Conservation (phyloP, 1,140 invertebrate genomes). For the Marisa cornuarietis region DNA sequence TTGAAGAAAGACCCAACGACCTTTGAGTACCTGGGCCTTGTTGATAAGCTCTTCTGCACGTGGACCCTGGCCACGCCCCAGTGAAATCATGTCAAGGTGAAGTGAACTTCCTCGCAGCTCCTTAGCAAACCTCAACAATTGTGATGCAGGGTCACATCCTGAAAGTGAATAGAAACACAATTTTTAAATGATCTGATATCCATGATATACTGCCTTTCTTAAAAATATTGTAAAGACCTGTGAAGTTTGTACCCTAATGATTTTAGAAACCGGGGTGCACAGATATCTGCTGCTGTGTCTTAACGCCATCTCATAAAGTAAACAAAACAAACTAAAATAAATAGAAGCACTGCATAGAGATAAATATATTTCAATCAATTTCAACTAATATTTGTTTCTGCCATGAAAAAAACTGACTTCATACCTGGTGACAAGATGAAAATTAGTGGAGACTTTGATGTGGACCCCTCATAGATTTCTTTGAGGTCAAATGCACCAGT, state of each 20-base stretch:
- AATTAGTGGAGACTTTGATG: slow-evolving; percentile 58
- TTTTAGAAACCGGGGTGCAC: neutral
- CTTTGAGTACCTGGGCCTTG: slow-evolving; percentile 65
- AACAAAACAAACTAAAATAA: neutral
- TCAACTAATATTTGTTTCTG: no score
- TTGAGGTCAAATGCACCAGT: slow-evolving; percentile 60
- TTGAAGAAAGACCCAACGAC: slow-evolving; percentile 73
- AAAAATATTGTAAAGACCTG: neutral
- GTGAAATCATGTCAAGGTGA: slow-evolving; percentile 66
- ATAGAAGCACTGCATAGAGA: neutral
- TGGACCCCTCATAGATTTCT: slow-evolving; percentile 61
- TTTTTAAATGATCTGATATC: neutral
- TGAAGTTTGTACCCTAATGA: neutral
- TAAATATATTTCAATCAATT: neutral
- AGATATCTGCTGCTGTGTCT: neutral
- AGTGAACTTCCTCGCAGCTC: slow-evolving; percentile 60
- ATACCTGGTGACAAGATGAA: slow-evolving; percentile 62
- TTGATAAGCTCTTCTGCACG: slow-evolving; percentile 64
- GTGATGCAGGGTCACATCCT: slow-evolving; percentile 64
- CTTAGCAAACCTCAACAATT: slow-evolving; percentile 63
- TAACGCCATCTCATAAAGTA: neutral
- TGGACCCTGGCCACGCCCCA: slow-evolving; percentile 64
- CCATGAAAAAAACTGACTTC: neutral
- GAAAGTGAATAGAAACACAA: neutral
- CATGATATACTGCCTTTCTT: no score